Evolutionary conservation across 2,888 invertebrate species (phyloP), one percentile per base, ranked within the genome.

Genomic region (Thalpophila matura): DNA sequence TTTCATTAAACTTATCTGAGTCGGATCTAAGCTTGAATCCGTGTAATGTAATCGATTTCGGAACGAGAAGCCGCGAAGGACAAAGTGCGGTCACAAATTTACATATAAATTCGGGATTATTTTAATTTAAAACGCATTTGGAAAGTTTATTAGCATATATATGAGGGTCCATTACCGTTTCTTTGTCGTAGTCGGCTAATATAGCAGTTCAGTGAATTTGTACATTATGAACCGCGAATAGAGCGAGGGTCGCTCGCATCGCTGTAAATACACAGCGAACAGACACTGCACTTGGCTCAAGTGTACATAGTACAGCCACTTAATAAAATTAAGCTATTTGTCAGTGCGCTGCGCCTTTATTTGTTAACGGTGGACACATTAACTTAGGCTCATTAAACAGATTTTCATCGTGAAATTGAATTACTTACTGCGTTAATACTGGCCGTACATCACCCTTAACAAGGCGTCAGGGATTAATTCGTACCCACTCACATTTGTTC

Each of bases 51-150:
- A 94, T 93, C 93, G 94, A 94, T 93, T 92, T 88, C 79, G 88
- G 86, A 88, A 91, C 87, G 89, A 88, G 89, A 82, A 91, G 88
- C 92, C 90, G 90, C 90, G 89, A 91, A 92, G 92, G 92, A 92
- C 93, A 89, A 91, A 92, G 86, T 90, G 92, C 91, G 92, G 92
- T 90, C 90, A 91, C 89, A 85, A 91, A 94, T 93, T 94, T 90
- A 90, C 94, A 94, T 94, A 91, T 93, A 93, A 93, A 93, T 93
- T 93, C 84, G 87, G 91, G 91, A 92, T 94, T 92, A 93, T 93
- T 93, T 93, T 94, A 94, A 94, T 94, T 93, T 92, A 86, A 90
- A 92, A 90, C 89, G 92, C 93, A 92, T 92, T 93, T 88, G 82
- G 86, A 87, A 88, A 90, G 89, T 91, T 88, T 92, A 94, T 94